phyloP scores from a whole-genome alignment of 2,113 vertebrate genomes.

The Neoarius graeffei region DNA sequence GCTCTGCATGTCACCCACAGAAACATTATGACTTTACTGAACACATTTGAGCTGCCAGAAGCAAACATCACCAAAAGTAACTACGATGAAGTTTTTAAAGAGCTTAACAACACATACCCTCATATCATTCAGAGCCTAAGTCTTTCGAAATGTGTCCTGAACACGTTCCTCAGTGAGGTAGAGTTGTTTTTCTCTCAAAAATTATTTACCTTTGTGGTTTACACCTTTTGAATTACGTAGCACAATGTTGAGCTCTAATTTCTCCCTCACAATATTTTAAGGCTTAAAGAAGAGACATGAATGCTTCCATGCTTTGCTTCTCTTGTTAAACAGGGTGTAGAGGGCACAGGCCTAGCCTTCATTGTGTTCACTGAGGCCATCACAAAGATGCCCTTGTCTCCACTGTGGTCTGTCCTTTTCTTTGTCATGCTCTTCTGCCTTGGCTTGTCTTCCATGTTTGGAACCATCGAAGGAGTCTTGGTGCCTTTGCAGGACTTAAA shows the following conservation, averaged over 20 bases:
- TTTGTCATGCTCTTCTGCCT: constrained; percentile 93
- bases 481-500: constrained; percentile 84
- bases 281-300: background rate
- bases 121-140: constrained; percentile 53
- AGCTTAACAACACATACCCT: constrained; percentile 57
- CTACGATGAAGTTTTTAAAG: constrained; percentile 52
- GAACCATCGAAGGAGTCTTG: constrained; percentile 85
- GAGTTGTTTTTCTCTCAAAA: background rate
- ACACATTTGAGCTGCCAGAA: constrained; percentile 66
- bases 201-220: background rate
- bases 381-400: constrained; percentile 87
- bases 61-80: constrained; percentile 57
- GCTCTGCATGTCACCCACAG: constrained; percentile 46
- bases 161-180: constrained; percentile 69
- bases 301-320: background rate
- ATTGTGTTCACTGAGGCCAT: constrained; percentile 94
- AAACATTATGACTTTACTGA: constrained; percentile 67
- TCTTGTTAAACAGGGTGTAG: constrained; percentile 77
- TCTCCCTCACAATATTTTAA: background rate
- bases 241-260: background rate
- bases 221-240: background rate
- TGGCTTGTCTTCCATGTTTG: constrained; percentile 91
- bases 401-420: constrained; percentile 88
- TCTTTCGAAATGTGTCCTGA: constrained; percentile 63
- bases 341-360: constrained; percentile 91